These are phyloP conservation scores for Chondrilla cf. caribensis DNA, from an alignment of 37 sponge, comb jelly and placozoan genomes.

Conservation along the genomic window DNA sequence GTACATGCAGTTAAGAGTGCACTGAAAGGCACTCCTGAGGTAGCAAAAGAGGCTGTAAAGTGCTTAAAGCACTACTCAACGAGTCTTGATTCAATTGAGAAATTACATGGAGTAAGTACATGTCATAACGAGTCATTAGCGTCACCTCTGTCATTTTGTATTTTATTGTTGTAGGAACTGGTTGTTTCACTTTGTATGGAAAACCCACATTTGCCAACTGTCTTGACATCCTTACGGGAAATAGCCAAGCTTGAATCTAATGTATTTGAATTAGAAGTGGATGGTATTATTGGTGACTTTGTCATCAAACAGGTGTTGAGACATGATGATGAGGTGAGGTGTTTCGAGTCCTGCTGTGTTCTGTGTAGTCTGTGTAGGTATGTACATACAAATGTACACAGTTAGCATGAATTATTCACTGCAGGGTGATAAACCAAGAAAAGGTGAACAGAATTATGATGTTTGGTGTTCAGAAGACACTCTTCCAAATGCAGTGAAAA, in stretches of 20 bases:
- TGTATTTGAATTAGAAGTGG: conserved; percentile 45
- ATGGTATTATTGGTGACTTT: conserved; percentile 47
- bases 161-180: conserved; percentile 21
- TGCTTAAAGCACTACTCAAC: background rate
- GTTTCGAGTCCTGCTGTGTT: background rate
- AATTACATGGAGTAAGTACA: background rate
- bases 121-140: background rate
- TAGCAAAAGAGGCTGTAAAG: conserved; percentile 8
- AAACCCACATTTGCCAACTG: conserved; percentile 34
- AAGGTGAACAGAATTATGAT: background rate
- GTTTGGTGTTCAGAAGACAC: conserved; percentile 12
- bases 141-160: background rate
- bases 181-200: conserved; percentile 34
- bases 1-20: background rate
- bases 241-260: conserved; percentile 48
- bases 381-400: background rate
- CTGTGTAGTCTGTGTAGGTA: background rate
- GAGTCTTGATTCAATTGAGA: background rate
- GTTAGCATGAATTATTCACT: too few species aligned
- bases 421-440: background rate
- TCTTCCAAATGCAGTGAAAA: background rate
- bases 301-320: conserved; percentile 58
- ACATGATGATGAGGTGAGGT: conserved; percentile 44
- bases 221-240: conserved; percentile 41
- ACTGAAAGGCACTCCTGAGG: background rate